Base-by-base conservation (phyloP, 2,113 vertebrate genomes). In the Notothenia rossii region DNA sequence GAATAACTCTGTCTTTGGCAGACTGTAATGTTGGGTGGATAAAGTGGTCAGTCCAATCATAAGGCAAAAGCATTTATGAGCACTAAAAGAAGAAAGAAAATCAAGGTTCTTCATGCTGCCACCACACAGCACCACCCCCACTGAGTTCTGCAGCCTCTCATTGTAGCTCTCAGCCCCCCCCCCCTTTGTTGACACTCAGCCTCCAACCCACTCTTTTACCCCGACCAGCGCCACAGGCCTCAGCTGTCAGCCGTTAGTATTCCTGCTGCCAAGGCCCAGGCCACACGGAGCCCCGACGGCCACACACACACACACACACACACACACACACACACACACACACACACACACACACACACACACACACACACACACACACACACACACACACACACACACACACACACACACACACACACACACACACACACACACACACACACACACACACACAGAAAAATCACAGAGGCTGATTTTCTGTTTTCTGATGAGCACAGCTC, bases 241-340 rank as follows among this genome's bases (percentile, higher is more conserved):
- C 90, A 92, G 90, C 88, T 89, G 89, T 84, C 12, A 62, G 79
- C 60, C 66, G 56, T 86, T 88, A 81, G 87, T 72, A 77, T 87
- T 87, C 70, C 73, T 82, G 73, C 82, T 86, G 87, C 87, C 84
- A 88, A 91, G 60, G 61, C 77, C 61, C 2, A 15, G 75, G 87
- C 87, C 82, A 56, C 73, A 75, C 82, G 83, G 87, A 82, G 60
- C 63, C 62, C 79, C 74, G 71, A 75, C 72, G 15, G n/a, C n/a
- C n/a, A n/a, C n/a, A n/a, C n/a, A n/a, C n/a, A n/a, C n/a, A n/a
- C n/a, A n/a, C n/a, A n/a, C 71, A 68, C 79, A 83, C 64, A 71
- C 53, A 33, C 62, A 14, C 67, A 33, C 25, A 13, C 22, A 25
- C 68, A 65, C 53, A 29, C 72, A 62, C 45, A 70, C 70, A 53